phyloP scores from a whole-genome alignment of 2,113 vertebrate species.

The Planiliza haematocheilus region DNA sequence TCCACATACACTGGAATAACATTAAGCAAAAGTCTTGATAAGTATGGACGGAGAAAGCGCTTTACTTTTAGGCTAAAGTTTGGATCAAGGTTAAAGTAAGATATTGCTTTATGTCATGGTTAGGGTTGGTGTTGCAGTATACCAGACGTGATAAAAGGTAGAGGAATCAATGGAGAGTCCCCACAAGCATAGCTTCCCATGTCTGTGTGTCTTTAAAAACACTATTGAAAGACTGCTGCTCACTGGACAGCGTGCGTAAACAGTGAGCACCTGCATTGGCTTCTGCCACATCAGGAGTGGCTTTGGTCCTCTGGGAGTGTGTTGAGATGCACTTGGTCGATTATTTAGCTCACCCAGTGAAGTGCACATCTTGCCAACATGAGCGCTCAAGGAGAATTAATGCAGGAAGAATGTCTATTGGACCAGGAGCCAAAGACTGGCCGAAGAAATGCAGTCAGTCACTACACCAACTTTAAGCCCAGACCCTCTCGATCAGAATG shows the following conservation, averaged over 20 bases:
- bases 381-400: conserved; percentile 33
- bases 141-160: not conserved
- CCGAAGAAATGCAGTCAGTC: conserved; percentile 23
- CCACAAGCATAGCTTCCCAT: not conserved
- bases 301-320: conserved; percentile 40
- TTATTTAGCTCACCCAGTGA: conserved; percentile 43
- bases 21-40: no score
- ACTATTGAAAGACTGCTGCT: conserved; percentile 19
- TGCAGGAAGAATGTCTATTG: conserved; percentile 16
- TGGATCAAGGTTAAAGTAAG: not conserved
- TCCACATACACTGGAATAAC: no score
- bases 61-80: conserved; percentile 2
- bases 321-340: conserved; percentile 51
- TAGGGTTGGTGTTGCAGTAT: conserved; percentile 6
- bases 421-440: not conserved
- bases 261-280: conserved; percentile 53
- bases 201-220: conserved; percentile 25
- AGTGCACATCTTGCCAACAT: conserved; percentile 17
- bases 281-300: conserved; percentile 55
- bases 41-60: no score
- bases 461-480: not conserved
- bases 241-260: conserved; percentile 54
- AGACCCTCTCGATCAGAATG: no score
- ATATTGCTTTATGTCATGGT: not conserved
- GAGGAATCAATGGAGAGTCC: conserved; percentile 37